These are phyloP conservation scores for Lepidochitona cinerea DNA, from an alignment of 2,888 invertebrate genomes.

Conservation along the genomic window DNA sequence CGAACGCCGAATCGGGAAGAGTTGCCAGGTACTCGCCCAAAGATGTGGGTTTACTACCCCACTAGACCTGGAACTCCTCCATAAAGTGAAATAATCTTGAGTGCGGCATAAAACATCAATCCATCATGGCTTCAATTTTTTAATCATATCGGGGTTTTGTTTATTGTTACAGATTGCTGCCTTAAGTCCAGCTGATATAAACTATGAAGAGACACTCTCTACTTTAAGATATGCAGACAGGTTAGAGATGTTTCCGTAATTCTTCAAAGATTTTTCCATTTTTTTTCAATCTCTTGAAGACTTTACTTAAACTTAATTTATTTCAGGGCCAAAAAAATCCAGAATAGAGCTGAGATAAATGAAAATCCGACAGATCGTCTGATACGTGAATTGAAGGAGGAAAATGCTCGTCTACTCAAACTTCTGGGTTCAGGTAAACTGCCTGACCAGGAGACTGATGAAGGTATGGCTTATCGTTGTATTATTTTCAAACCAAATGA, in stretches of 20 bases:
- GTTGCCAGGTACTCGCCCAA: too few species aligned
- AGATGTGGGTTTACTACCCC: too few species aligned
- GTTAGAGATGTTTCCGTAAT: conserved; percentile 22
- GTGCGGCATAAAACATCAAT: too few species aligned
- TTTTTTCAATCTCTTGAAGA: neutral
- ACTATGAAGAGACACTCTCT: conserved; percentile 59
- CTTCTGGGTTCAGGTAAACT: conserved; percentile 19
- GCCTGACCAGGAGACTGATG: neutral
- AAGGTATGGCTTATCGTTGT: neutral
- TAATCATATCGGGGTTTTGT: too few species aligned
- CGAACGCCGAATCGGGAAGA: too few species aligned
- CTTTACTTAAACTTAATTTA: neutral
- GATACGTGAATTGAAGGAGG: conserved; percentile 56
- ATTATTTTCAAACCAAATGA: too few species aligned
- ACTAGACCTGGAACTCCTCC: too few species aligned
- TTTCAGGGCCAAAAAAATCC: conserved; percentile 54
- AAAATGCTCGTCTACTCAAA: conserved; percentile 47
- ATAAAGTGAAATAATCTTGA: too few species aligned
- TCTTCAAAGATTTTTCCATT: neutral
- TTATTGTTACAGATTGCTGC: conserved; percentile 57
- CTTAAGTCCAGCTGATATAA: conserved; percentile 56
- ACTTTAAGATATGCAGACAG: conserved; percentile 60
- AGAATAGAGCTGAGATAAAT: conserved; percentile 56
- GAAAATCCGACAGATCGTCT: conserved; percentile 56
- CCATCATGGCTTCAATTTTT: too few species aligned